Base-by-base conservation (phyloP, 2,797 vertebrate genomes). In the Gymnodraco acuticeps region DNA sequence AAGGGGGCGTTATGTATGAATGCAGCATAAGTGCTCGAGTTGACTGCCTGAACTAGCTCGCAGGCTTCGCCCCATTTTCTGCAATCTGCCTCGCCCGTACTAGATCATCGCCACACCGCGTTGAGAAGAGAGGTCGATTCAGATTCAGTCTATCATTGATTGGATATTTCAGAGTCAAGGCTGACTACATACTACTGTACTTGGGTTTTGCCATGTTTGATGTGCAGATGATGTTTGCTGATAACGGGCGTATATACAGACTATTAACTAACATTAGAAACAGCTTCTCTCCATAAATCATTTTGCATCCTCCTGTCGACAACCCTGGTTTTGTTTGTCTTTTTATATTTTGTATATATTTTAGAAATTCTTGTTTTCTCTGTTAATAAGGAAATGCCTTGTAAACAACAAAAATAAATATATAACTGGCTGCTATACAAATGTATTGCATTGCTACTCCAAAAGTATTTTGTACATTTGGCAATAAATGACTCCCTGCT, bases 31-130 rank as follows among this genome's bases (percentile, higher is more conserved):
- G n/a, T n/a, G n/a, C n/a, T n/a, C n/a, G n/a, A n/a, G n/a, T n/a
- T n/a, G n/a, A n/a, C n/a, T n/a, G n/a, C n/a, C n/a, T n/a, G n/a
- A n/a, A n/a, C n/a, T n/a, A n/a, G n/a, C n/a, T n/a, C n/a, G n/a
- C n/a, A n/a, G n/a, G n/a, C n/a, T n/a, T n/a, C n/a, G n/a, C n/a
- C n/a, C n/a, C n/a, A n/a, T n/a, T n/a, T n/a, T n/a, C n/a, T n/a
- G 94, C 64, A 96, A 94, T 11, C 0, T 96, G 20, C 96, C 96
- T 33, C 77, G 33, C 13, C 53, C 6, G 3, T 60, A 78, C 27
- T 0, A 81, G 3, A 20, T 88, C 23, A 81, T 80, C 0, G 81
- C 81, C 16, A 86, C 81, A 0, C 62, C 72, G 0, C 62, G 77
- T 7, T 76, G 67, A 86, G 43, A 41, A 17, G 23, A 23, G 23